phyloP scores from a whole-genome alignment of 2,113 vertebrate species.

The Chionomys nivalis region DNA sequence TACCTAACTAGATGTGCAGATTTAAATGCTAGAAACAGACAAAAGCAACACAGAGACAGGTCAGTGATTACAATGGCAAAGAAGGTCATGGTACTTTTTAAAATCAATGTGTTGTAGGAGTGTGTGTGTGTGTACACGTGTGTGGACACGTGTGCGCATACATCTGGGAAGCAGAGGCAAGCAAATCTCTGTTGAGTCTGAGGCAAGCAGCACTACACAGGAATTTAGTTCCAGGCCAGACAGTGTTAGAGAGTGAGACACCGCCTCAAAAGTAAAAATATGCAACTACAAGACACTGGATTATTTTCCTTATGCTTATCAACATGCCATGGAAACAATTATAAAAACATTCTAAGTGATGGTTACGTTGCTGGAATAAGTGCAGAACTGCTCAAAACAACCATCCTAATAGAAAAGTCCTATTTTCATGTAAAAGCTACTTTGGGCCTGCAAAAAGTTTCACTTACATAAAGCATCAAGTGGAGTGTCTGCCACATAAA shows the following conservation, averaged over 20 bases:
- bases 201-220: not conserved
- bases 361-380: constrained; percentile 6
- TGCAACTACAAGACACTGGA: not conserved
- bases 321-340: constrained; percentile 27
- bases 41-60: constrained; percentile 33
- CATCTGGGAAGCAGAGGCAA: not conserved
- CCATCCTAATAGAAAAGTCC: constrained; percentile 8
- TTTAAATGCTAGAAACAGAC: constrained; percentile 37
- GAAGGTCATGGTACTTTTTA: constrained; percentile 7
- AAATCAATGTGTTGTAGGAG: not conserved
- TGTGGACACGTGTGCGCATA: not conserved
- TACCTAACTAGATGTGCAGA: not conserved
- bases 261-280: not conserved
- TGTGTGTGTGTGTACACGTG: not conserved
- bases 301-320: constrained; percentile 4
- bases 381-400: constrained; percentile 8
- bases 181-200: too few species aligned
- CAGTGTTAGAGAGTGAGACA: not conserved
- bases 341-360: constrained; percentile 50
- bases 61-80: constrained; percentile 5
- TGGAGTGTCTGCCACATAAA: not conserved
- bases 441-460: constrained; percentile 52
- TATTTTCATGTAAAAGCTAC: constrained; percentile 40
- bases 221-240: not conserved
- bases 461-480: not conserved